A percentile compares a stretch with the other conserved stretches of the same genome.
Evolutionary conservation across 35 echinoderm and acorn worm species (phyloP).

Genomic region (Hemicentrotus pulcherrimus): DNA sequence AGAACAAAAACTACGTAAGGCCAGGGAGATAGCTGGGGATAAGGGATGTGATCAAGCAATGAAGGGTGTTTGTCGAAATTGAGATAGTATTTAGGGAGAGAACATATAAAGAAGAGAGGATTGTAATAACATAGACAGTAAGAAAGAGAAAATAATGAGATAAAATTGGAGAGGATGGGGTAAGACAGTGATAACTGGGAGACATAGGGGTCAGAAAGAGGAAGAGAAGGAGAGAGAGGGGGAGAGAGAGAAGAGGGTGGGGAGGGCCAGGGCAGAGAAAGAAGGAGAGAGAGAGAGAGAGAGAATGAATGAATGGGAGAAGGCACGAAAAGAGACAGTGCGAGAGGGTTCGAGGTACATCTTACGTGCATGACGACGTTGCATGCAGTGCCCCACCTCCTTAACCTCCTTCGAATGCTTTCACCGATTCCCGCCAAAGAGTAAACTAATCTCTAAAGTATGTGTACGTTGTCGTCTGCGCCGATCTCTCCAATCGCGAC

Average conservation of each 20-base stretch:
- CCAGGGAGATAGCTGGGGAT: no score
- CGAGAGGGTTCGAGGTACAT: background rate
- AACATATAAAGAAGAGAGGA: no score
- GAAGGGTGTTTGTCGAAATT: no score
- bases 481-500: background rate
- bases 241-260: background rate
- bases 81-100: no score
- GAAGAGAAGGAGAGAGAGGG: background rate
- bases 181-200: no score
- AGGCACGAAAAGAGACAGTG: background rate
- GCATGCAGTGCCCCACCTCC: background rate
- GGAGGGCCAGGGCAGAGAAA: background rate
- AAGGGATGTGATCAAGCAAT: no score
- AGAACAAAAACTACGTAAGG: no score
- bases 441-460: constrained; percentile 13
- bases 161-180: no score
- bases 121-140: no score
- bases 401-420: background rate
- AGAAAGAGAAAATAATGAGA: no score
- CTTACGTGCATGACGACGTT: background rate
- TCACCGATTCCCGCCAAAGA: background rate
- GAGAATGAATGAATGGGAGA: background rate
- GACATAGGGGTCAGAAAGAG: background rate
- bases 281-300: background rate
- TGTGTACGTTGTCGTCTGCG: background rate